phyloP scores from a whole-genome alignment of 2,797 vertebrate genomes.

The Chelidonichthys spinosus region DNA sequence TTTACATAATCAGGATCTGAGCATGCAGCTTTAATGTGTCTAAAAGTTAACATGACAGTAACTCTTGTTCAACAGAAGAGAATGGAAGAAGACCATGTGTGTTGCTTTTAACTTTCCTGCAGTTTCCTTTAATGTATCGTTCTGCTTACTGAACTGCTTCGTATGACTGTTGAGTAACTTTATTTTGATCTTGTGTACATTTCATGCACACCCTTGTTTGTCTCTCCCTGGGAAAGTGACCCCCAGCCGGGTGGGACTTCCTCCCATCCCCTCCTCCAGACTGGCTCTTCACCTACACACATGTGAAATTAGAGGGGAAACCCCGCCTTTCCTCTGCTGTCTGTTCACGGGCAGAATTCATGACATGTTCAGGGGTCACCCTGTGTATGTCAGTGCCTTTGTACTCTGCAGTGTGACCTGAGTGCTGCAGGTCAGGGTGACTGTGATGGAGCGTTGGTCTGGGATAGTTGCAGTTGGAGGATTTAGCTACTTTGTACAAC shows the following conservation, averaged over 20 bases:
- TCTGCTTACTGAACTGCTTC: not conserved
- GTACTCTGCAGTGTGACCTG: conserved; percentile 45
- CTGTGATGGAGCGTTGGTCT: conserved; percentile 27
- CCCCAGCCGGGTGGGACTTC: conserved; percentile 59
- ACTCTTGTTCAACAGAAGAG: too few species aligned
- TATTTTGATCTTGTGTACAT: conserved; percentile 9
- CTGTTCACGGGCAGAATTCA: conserved; percentile 60
- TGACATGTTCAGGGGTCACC: conserved; percentile 37
- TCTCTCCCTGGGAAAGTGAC: conserved; percentile 64
- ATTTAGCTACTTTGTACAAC: conserved; percentile 40
- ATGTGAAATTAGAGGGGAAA: conserved; percentile 62
- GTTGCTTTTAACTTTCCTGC: too few species aligned
- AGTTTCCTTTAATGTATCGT: not conserved
- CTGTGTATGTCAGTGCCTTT: conserved; percentile 62
- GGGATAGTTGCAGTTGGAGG: conserved; percentile 31
- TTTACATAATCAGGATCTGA: too few species aligned
- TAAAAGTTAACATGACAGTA: too few species aligned
- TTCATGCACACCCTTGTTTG: conserved; percentile 32
- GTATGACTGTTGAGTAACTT: not conserved
- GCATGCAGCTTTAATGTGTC: too few species aligned
- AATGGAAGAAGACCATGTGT: too few species aligned
- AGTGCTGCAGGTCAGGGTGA: conserved; percentile 47
- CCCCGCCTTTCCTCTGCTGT: conserved; percentile 67
- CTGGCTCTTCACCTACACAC: conserved; percentile 46
- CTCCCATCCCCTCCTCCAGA: conserved; percentile 42